Evolutionary conservation across 1,140 invertebrate species (phyloP), one percentile per base, ranked within the genome.

Genomic region (Batillaria attramentaria): DNA sequence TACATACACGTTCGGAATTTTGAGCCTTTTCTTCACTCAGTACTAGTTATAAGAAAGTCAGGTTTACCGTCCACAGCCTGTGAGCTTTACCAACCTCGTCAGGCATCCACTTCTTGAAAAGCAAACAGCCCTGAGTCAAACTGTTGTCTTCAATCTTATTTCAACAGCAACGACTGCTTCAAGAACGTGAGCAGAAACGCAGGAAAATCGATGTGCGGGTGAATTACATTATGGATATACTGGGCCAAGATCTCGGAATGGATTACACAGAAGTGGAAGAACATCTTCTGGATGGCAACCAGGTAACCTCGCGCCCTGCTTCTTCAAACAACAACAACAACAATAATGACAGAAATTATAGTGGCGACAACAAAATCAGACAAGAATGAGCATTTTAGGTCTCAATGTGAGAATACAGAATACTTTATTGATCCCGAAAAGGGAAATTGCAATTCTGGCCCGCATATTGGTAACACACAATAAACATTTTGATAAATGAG

Each of bases 191-290:
- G 18, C 33, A 37, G 39, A 75, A 75, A 31, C 16, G 54, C 10
- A 28, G 2, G 5, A 39, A 62, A 54, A 16, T 75, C 18, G 73
- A 75, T 65, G 3, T 24, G 20, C 24, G 73, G 24, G 54, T 62
- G 28, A 33, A 62, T 39, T 75, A 41, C 57, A 75, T 75, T 28
- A 41, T 75, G 1, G 35, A 42, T 28, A 37, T 62, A 13, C 35
- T 75, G 39, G 73, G 54, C 13, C 3, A 75, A 13, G 33, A 20
- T 39, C 5, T 41, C 18, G 73, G 39, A 0, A 5, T 75, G 54
- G 57, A 57, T 31, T n/a, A 16, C 16, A 42, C 37, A 16, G 73
- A 60, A 13, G 73, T 75, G 39, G 73, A 75, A 33, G 73, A 75
- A 5, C 20, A 28, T 37, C 1, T 75, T 4, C 73, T 75, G 0